phyloP scores from a whole-genome alignment of 2,888 invertebrate species.

The Teinopalpus imperialis region DNA sequence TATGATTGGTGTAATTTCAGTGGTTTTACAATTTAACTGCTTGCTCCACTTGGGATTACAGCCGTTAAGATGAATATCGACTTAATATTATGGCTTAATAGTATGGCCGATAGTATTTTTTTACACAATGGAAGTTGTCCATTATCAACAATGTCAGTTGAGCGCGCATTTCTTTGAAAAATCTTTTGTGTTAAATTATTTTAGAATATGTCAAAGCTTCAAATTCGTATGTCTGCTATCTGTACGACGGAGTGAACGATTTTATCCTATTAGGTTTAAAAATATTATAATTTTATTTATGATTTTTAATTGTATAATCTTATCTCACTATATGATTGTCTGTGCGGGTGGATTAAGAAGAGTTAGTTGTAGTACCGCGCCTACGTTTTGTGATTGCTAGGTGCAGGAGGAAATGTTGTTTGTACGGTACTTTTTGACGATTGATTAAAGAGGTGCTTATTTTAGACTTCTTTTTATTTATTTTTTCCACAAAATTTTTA shows the following conservation, averaged over 20 bases:
- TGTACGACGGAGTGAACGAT: constrained; percentile 71
- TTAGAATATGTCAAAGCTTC: constrained; percentile 49
- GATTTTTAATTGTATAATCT: constrained; percentile 53
- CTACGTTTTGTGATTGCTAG: constrained; percentile 49
- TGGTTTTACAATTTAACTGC: constrained; percentile 5
- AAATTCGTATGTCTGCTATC: constrained; percentile 55
- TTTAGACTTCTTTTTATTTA: constrained; percentile 39
- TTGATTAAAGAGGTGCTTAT: constrained; percentile 79
- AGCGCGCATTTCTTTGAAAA: constrained; percentile 32
- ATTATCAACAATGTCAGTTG: constrained; percentile 21
- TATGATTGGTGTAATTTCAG: constrained; percentile 15
- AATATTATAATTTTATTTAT: constrained; percentile 55
- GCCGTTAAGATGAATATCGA: constrained; percentile 5
- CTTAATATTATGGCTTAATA: constrained; percentile 11
- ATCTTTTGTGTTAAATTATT: constrained; percentile 52
- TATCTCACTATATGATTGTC: constrained; percentile 46
- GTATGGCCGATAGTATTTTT: constrained; percentile 38
- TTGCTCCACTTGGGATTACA: neutral
- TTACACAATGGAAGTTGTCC: constrained; percentile 42
- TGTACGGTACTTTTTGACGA: constrained; percentile 72
- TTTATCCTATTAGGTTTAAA: constrained; percentile 73
- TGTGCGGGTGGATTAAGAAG: constrained; percentile 45
- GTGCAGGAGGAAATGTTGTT: constrained; percentile 66
- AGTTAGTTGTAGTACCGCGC: constrained; percentile 51
- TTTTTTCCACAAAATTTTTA: too few relatives aligned